Evolutionary conservation across 1,140 invertebrate species (phyloP), one percentile per base, ranked within the genome.

Genomic region (Sweltsa coloradensis): DNA sequence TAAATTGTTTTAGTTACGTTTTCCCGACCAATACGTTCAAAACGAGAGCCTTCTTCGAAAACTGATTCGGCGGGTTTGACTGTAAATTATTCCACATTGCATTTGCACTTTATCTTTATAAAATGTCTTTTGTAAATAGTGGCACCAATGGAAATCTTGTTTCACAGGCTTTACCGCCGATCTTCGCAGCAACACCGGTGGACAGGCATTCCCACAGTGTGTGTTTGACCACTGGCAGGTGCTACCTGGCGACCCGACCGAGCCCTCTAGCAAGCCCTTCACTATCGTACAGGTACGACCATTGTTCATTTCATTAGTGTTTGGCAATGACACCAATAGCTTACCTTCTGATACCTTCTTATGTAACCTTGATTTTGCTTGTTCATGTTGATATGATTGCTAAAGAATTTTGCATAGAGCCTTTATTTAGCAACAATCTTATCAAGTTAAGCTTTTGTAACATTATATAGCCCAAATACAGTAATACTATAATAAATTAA

Each of bases 151-250:
- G n/a, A 11, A 1, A 25, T 26, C 24, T 49, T 21, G 42, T 45
- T 49, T 42, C 48, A 46, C 52, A 78, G 76, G 81, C 54, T 99
- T 99, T 75, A 99, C 95, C 50, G 92, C 94, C 62, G 95, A 98
- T 75, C 73, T 99, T 51, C 83, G 97, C 60, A 95, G 93, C 61
- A 93, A 95, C 70, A 99, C 97, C 50, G 94, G 94, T 57, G 97
- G 97, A 39, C 95, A 99, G 72, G 97, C 97, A 57, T 99, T 99
- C 89, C 97, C 96, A 60, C 96, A 99, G 70, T 99, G 96, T 70
- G 95, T 99, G 56, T 99, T 99, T 69, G 96, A 99, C 66, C 97
- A 99, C 66, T 99, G 97, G 97, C 92, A 99, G 70, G 72, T 97
- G 45, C 74, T 99, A 60, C 91, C 91, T 53, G 95, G 95, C 60